These are phyloP conservation scores for Galaxea fascicularis DNA, from an alignment of 92 coral and sea anemone species.

Conservation along the genomic window DNA sequence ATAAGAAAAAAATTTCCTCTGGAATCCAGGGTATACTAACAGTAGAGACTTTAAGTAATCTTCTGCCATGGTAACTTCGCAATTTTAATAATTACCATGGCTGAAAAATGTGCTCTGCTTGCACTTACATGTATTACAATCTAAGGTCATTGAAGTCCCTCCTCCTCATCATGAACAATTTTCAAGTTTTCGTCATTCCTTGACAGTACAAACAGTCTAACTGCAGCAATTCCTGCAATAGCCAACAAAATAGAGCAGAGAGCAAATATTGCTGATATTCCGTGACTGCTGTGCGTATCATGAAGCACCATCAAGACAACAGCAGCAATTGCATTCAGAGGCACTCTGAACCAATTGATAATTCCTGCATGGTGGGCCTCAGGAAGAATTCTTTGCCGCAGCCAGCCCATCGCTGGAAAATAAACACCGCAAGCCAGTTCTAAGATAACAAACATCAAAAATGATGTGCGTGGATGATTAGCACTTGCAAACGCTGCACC, in stretches of 20 bases:
- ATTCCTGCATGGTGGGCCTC: conserved; percentile 99
- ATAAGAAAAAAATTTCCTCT: too few species aligned
- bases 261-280: conserved; percentile 94
- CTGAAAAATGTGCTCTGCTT: too few species aligned
- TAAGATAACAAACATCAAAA: conserved; percentile 84
- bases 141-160: conserved; percentile 24
- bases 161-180: conserved; percentile 66
- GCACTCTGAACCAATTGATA: conserved; percentile 99
- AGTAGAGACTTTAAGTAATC: too few species aligned
- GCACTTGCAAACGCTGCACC: conserved; percentile 93
- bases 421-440: conserved; percentile 95
- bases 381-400: conserved; percentile 91
- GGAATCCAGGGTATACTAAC: too few species aligned
- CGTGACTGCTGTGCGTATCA: conserved; percentile 97
- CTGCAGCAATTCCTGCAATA: conserved; percentile 79
- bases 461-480: conserved; percentile 90
- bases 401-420: conserved; percentile 99
- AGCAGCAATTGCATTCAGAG: conserved; percentile 92
- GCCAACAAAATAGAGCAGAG: conserved; percentile 88
- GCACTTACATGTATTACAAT: too few species aligned
- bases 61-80: too few species aligned
- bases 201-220: conserved; percentile 73
- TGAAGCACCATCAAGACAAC: conserved; percentile 93
- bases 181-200: conserved; percentile 77
- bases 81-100: too few species aligned